Percentiles rank a stretch among this genome's conserved stretches.
Evolutionary conservation across 2,888 invertebrate genomes (phyloP).

Genomic region (Melipona beecheii): DNA sequence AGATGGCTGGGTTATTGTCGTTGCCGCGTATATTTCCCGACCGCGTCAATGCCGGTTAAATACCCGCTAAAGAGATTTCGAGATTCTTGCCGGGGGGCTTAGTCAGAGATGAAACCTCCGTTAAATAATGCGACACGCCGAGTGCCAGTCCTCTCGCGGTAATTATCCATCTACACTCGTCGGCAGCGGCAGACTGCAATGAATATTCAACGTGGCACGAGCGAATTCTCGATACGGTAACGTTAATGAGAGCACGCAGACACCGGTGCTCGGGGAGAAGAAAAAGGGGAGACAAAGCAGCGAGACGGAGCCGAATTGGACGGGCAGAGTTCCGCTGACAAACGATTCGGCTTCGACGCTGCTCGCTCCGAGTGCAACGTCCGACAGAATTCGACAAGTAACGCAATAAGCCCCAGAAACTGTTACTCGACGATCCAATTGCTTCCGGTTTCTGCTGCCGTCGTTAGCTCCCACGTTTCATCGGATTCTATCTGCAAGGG

Average conservation of each 20-base stretch:
- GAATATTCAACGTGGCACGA: constrained; percentile 39
- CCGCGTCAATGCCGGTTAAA: constrained; percentile 45
- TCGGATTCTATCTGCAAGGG: not conserved
- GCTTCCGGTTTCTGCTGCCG: constrained; percentile 6
- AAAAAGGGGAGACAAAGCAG: constrained; percentile 15
- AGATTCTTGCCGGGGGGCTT: constrained; percentile 19
- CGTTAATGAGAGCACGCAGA: constrained; percentile 46
- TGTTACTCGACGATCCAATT: constrained; percentile 16
- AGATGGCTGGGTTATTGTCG: constrained; percentile 4
- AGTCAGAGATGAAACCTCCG: constrained; percentile 24
- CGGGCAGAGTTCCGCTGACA: constrained; percentile 14
- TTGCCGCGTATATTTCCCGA: constrained; percentile 35
- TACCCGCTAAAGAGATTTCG: constrained; percentile 49
- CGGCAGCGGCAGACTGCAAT: constrained; percentile 33
- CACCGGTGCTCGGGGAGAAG: not conserved
- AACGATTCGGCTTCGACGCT: constrained; percentile 24
- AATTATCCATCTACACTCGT: constrained; percentile 54
- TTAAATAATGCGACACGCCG: constrained; percentile 29
- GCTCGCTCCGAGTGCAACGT: constrained; percentile 16
- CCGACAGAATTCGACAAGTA: constrained; percentile 34
- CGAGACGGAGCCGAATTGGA: constrained; percentile 33
- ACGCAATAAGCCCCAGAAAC: not conserved
- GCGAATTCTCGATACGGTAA: constrained; percentile 39
- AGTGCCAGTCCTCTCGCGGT: not conserved
- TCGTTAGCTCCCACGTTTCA: not conserved